Conservation (phyloP, 2,113 vertebrate genomes). For the Malurus melanocephalus region DNA sequence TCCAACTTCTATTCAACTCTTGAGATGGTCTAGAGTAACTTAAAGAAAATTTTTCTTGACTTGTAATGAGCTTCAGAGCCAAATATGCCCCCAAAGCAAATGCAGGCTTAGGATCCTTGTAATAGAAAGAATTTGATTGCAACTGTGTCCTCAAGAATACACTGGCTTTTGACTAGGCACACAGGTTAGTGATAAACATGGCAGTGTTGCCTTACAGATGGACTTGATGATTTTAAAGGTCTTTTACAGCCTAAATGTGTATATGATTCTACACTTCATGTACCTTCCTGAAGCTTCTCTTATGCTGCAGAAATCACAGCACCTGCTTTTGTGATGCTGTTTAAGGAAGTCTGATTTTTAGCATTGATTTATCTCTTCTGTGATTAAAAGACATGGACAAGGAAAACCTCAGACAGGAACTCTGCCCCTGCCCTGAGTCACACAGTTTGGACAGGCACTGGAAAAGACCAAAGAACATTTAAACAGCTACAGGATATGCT, state of each 20-base stretch:
- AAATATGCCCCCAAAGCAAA: neutral
- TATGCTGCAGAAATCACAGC: neutral
- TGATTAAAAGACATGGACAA: constrained; percentile 31
- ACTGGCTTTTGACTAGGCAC: neutral
- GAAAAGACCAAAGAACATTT: neutral
- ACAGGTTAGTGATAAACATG: neutral
- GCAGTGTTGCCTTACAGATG: neutral
- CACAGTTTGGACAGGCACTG: neutral
- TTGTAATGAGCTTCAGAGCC: neutral
- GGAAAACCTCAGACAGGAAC: constrained; percentile 33
- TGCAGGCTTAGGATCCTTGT: neutral
- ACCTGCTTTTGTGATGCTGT: neutral
- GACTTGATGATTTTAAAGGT: neutral
- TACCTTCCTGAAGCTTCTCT: neutral
- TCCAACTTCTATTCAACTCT: neutral
- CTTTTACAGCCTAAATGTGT: neutral
- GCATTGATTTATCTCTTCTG: neutral
- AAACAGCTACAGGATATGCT: constrained; percentile 29
- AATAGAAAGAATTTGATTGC: neutral
- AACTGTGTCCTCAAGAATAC: neutral
- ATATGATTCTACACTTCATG: neutral
- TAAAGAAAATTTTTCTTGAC: neutral
- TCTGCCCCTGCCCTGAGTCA: neutral
- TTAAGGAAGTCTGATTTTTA: constrained; percentile 2
- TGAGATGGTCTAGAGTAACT: neutral